Conservation (phyloP, 2,888 invertebrate genomes). For the Mechanitis messenoides region DNA sequence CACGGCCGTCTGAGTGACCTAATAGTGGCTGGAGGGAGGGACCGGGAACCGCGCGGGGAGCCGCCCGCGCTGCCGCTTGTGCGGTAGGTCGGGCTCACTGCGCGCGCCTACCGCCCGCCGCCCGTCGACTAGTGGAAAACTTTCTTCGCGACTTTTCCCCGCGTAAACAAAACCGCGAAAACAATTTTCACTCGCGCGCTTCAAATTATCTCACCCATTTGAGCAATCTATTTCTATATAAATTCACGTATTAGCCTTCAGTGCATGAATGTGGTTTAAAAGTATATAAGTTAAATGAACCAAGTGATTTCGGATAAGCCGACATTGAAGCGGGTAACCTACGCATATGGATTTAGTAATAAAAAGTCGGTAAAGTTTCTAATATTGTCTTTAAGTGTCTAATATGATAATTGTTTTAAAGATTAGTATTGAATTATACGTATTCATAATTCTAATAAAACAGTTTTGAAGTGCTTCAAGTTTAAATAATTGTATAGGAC, state of each 20-base stretch:
- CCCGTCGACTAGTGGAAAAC: conserved; percentile 61
- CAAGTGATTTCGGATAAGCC: conserved; percentile 46
- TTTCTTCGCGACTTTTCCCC: conserved; percentile 73
- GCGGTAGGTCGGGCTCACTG: conserved; percentile 76
- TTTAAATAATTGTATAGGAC: too few species aligned
- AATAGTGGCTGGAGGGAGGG: conserved; percentile 75
- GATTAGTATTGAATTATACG: conserved; percentile 2
- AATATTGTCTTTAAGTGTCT: conserved; percentile 31
- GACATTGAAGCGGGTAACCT: conserved; percentile 48
- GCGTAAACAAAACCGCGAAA: conserved; percentile 64
- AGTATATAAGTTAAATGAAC: conserved; percentile 23
- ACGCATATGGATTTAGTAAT: conserved; percentile 72
- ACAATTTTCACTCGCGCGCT: conserved; percentile 49
- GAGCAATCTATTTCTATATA: conserved; percentile 9
- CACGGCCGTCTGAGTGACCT: conserved; percentile 73
- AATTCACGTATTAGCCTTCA: conserved; percentile 9
- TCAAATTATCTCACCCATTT: conserved; percentile 22
- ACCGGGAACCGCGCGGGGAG: conserved; percentile 70
- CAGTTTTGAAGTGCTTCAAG: too few species aligned
- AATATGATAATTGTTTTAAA: not conserved
- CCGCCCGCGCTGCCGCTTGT: conserved; percentile 57
- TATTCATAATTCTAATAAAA: not conserved
- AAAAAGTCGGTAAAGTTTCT: conserved; percentile 74
- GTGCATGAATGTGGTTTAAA: conserved; percentile 15
- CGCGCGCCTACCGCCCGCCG: conserved; percentile 63